phyloP scores from a whole-genome alignment of 2,113 vertebrate species.

The Monopterus albus region DNA sequence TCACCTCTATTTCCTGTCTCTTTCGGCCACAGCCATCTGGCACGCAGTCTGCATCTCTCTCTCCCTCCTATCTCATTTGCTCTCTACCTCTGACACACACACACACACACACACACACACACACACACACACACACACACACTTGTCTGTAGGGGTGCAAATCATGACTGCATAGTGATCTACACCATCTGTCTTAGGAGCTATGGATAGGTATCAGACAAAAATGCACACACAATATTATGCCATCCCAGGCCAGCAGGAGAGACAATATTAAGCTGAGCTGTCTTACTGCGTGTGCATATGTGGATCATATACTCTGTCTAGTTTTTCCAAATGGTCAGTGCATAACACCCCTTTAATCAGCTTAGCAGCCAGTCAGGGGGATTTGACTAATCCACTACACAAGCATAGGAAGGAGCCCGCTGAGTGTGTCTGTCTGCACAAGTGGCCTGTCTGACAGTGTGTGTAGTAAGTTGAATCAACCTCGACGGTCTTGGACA shows the following conservation, averaged over 20 bases:
- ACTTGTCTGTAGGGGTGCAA: constrained; percentile 41
- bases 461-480: constrained; percentile 45
- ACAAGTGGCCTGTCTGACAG: constrained; percentile 36
- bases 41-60: constrained; percentile 70
- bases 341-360: constrained; percentile 68
- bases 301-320: constrained; percentile 19
- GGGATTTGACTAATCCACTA: constrained; percentile 78
- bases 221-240: constrained; percentile 26
- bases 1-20: constrained; percentile 78
- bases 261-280: constrained; percentile 44
- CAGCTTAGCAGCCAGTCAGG: constrained; percentile 72
- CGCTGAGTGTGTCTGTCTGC: constrained; percentile 54
- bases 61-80: not conserved
- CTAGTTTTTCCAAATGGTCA: constrained; percentile 73
- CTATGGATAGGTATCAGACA: constrained; percentile 65
- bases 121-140: constrained; percentile 35
- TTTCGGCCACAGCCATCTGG: constrained; percentile 80
- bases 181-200: constrained; percentile 76
- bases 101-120: too few species aligned
- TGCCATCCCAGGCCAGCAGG: constrained; percentile 35
- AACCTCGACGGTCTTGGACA: constrained; percentile 33
- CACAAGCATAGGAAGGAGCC: constrained; percentile 69
- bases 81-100: constrained; percentile 13
- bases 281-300: constrained; percentile 4
- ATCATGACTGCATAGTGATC: constrained; percentile 53